Base-by-base conservation (phyloP, 30 jellyfish, hydroid and myxozoan species). In the Hydra vulgaris region DNA sequence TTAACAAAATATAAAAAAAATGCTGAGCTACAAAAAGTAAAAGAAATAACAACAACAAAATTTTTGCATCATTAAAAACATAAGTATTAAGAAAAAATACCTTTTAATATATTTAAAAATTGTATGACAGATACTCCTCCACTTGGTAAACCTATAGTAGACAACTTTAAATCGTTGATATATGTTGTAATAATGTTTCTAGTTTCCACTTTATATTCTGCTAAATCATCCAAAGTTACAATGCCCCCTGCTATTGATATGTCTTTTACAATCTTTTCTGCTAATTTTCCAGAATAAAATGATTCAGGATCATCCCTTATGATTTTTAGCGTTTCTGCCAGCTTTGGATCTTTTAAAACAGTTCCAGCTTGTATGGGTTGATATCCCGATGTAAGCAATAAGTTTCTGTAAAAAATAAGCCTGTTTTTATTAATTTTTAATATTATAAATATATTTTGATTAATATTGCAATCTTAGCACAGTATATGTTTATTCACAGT, bases 271-370 rank as follows among this genome's bases (percentile, higher is more conserved):
- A 89, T 69, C 22, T 26, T 55, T 21, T 53, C 66, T 8, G 96
- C 95, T 27, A 89, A 77, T 21, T 85, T 81, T 20, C 96, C 96
- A 24, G 61, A 21, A 67, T 89, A 89, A 70, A 89, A 84, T 21
- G 81, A 85, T 27, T 77, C 76, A 18, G 96, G 96, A 66, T 89
- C 79, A 18, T 89, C 93, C 19, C 85, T 72, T 24, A 89, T 89
- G 26, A 70, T 77, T 72, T 54, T 86, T 54, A 89, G 66, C 5
- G 96, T 84, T 52, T 80, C 77, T 26, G 91, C 81, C 66, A 76
- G 70, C 56, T 71, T 70, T 25, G 83, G 26, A 75, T 75, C 83
- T 27, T 25, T 75, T 1, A 75, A 73, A 0, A 75, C 24, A 21
- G 53, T 66, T n/a, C 83, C 83, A 26, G 83, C 72, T 1, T 23